Conservation (phyloP, 2,888 invertebrate genomes). For the Drosophila anomalata region DNA sequence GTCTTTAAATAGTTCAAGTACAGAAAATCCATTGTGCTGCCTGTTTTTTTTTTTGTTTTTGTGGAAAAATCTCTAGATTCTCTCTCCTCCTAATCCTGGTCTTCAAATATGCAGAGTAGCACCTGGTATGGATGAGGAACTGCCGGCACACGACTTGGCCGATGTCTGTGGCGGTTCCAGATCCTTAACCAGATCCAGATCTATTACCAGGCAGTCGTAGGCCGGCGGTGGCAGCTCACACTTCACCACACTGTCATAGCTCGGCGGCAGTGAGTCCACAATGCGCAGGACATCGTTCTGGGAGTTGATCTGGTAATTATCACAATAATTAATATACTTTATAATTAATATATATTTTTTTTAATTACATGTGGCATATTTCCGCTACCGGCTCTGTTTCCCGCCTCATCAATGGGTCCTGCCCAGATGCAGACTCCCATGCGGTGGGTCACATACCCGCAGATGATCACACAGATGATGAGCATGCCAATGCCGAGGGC, state of each 20-base stretch:
- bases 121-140: constrained; percentile 39
- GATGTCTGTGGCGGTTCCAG: constrained; percentile 65
- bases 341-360: neutral
- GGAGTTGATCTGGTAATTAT: constrained; percentile 78
- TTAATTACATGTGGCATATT: constrained; percentile 74
- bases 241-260: constrained; percentile 84
- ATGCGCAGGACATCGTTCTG: constrained; percentile 83
- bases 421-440: constrained; percentile 84
- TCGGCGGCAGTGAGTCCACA: constrained; percentile 83
- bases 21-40: constrained; percentile 45
- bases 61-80: constrained; percentile 73
- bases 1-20: constrained; percentile 25
- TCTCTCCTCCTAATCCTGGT: constrained; percentile 63
- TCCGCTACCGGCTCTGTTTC: constrained; percentile 67
- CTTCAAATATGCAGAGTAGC: constrained; percentile 74
- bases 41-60: constrained; percentile 5
- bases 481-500: constrained; percentile 84
- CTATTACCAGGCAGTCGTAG: constrained; percentile 83
- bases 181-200: constrained; percentile 80
- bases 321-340: neutral
- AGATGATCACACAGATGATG: constrained; percentile 83
- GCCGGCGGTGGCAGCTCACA: constrained; percentile 84
- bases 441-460: constrained; percentile 84
- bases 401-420: constrained; percentile 82
- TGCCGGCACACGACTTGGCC: constrained; percentile 43